Evolutionary conservation across 2,888 invertebrate genomes (phyloP).

Genomic region (Habroteleia sp.): DNA sequence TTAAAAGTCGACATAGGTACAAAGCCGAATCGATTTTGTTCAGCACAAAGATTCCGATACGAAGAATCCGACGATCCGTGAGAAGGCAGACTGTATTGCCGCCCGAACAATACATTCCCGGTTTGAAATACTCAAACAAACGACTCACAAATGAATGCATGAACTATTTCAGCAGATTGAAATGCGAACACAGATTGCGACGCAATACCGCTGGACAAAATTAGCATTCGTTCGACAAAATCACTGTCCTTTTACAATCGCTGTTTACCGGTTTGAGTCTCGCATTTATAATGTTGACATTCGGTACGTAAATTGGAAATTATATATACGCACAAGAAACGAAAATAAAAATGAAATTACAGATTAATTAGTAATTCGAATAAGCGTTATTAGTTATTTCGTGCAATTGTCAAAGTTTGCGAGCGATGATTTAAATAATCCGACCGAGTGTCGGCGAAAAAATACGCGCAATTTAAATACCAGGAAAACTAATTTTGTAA

Average conservation of each 20-base stretch:
- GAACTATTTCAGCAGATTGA: conserved; percentile 63
- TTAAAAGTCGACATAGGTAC: conserved; percentile 49
- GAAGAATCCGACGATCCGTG: conserved; percentile 63
- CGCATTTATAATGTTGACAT: conserved; percentile 48
- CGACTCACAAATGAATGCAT: conserved; percentile 63
- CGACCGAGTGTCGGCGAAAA: too few relatives aligned
- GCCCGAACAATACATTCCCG: conserved; percentile 57
- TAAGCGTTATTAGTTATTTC: neutral
- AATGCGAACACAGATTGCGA: conserved; percentile 61
- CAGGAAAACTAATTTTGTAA: too few relatives aligned
- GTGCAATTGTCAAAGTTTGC: neutral
- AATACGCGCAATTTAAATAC: too few relatives aligned
- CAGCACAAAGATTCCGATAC: conserved; percentile 57
- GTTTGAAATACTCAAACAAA: conserved; percentile 62
- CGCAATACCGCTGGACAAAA: conserved; percentile 57
- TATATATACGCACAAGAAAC: conserved; percentile 19
- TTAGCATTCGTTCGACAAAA: conserved; percentile 59
- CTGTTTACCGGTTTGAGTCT: conserved; percentile 43
- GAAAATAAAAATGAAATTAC: conserved; percentile 3
- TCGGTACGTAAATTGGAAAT: conserved; percentile 34
- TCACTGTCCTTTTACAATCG: conserved; percentile 57
- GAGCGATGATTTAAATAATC: too few relatives aligned
- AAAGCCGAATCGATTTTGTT: conserved; percentile 59
- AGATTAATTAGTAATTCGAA: conserved; percentile 3
- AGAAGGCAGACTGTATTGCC: conserved; percentile 59